Evolutionary conservation across 2,113 vertebrate genomes (phyloP), one percentile per base, ranked within the genome.

Genomic region (Atrichornis clamosus): DNA sequence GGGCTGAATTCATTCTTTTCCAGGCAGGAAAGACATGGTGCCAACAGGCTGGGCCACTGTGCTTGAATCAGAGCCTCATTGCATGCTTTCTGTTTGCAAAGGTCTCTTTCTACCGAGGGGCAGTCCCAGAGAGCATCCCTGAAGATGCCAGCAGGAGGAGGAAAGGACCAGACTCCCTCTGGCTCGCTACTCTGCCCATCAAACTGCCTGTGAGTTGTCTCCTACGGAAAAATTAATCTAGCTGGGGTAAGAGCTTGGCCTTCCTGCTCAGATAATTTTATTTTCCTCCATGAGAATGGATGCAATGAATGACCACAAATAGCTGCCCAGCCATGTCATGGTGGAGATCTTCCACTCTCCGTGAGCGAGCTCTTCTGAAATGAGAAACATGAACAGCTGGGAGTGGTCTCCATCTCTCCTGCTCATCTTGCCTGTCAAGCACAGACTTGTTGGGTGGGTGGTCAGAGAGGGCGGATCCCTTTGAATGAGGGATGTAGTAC

Each of bases 81-180:
- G n/a, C 16, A 5, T 35, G 18, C 27, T 95, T 89, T 85, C 46
- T 93, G n/a, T 91, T 92, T 97, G 73, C 69, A 15, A 95, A 99
- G 99, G 99, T 99, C 80, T 99, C 99, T 22, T 99, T 99, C 97
- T 99, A 99, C 89, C 97, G 99, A 94, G 99, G 99, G 8, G 97
- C 98, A 23, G 96, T 99, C 95, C 99, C 99, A 0, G 81, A 82
- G 22, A 95, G 93, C 80, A 90, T 99, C 14, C 99, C 99, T n/a
- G 97, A 98, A 94, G 99, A 99, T 91, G 98, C 99, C 50, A 98
- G 96, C 37, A 98, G 96, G 89, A 99, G 98, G 96, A 98, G 98
- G 88, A 99, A 98, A 96, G 98, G 98, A 46, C 84, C 91, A 0
- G 98, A 99, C 41, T 96, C 96, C 79, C 98, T 98, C 53, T 99